phyloP scores from a whole-genome alignment of 2,888 invertebrate genomes.

The Yponomeuta cagnagella region DNA sequence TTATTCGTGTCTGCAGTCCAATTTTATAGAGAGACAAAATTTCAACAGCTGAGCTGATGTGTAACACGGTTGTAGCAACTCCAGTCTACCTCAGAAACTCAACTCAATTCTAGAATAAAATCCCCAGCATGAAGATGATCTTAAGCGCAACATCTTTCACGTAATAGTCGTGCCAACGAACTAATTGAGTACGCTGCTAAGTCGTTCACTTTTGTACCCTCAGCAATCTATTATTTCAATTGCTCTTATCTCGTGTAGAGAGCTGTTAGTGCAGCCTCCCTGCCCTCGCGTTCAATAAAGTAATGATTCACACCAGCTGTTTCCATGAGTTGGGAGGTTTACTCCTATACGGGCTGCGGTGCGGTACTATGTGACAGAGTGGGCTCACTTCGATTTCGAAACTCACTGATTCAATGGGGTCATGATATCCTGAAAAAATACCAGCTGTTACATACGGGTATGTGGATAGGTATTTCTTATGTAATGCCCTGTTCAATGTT shows the following conservation, averaged over 20 bases:
- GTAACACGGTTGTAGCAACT: not conserved
- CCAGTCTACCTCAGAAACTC: too few species aligned
- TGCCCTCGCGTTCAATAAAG: constrained; percentile 27
- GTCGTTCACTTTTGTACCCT: constrained; percentile 29
- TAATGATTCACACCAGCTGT: constrained; percentile 28
- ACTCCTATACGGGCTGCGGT: not conserved
- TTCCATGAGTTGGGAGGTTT: not conserved
- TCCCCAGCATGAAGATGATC: not conserved
- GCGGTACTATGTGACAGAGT: too few species aligned
- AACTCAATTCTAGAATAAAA: not conserved
- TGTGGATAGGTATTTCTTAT: too few species aligned
- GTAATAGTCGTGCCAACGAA: constrained; percentile 22
- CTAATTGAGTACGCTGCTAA: constrained; percentile 38
- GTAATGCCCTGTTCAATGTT: too few species aligned
- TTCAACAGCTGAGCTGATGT: not conserved
- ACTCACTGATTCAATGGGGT: too few species aligned
- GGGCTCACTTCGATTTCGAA: not conserved
- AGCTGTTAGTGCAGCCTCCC: constrained; percentile 33
- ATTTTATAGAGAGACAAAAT: not conserved
- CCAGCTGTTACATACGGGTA: too few species aligned
- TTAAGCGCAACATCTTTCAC: constrained; percentile 1
- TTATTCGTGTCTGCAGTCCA: not conserved
- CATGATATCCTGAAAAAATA: too few species aligned
- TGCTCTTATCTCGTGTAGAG: constrained; percentile 39
- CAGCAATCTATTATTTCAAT: constrained; percentile 49